Base-by-base conservation (phyloP, 2,113 vertebrate species). In the Corydoras sp. region DNA sequence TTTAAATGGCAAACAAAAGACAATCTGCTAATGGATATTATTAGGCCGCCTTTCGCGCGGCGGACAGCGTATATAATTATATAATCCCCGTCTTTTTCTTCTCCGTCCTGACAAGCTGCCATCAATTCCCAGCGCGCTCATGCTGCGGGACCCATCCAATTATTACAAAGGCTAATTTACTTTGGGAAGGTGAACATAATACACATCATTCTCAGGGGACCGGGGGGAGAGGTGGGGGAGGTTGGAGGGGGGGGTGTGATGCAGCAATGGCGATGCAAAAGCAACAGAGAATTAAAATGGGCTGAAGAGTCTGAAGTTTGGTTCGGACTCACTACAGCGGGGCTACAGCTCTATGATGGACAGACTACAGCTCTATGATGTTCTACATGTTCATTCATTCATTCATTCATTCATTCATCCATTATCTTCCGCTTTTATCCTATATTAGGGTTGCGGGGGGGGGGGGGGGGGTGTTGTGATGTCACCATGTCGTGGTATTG, bases 101-200 rank as follows among this genome's bases (percentile, higher is more conserved):
- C 18, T 59, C 51, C 56, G 14, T 30, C 51, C 68, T 72, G 64
- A 76, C 63, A 71, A 75, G 69, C 69, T 66, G 70, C 76, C 62
- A 79, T 79, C 69, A 75, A 75, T 56, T 73, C 69, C 64, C 75
- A 9, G 32, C 8, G 58, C 64, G 48, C 67, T 62, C 50, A 50
- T 79, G 77, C 77, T 50, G 76, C 76, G 70, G 74, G 71, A 76
- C 71, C 60, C 74, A 80, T 78, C 73, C 63, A 74, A 80, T 80
- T 82, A 78, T 78, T 77, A 74, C 73, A 80, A 82, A 82, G 76
- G 78, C 80, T 74, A 82, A 76, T 75, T 74, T 73, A 76, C 73
- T 56, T 62, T 69, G 69, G 67, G 72, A 71, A 75, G 74, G 74
- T 68, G 76, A 78, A 70, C 10, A 48, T 65, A 76, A 71, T 68